phyloP scores from a whole-genome alignment of 2,113 vertebrate genomes.

The Colius striatus region DNA sequence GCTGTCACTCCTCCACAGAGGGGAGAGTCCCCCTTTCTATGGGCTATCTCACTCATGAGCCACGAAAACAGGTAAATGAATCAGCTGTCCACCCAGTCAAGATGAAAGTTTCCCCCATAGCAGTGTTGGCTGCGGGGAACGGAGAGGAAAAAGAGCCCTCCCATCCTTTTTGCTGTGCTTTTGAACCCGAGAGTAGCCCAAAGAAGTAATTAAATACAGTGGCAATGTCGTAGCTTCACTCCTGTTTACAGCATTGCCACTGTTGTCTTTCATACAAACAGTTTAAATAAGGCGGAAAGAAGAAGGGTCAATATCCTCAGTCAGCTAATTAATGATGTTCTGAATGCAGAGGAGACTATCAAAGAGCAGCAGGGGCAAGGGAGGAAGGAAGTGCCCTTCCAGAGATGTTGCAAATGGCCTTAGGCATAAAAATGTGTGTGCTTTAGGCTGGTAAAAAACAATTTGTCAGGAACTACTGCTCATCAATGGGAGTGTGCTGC shows the following conservation, averaged over 20 bases:
- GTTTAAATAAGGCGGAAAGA: neutral
- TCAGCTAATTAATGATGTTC: slow-evolving; percentile 21
- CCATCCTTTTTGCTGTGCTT: neutral
- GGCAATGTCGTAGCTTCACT: neutral
- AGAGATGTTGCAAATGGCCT: neutral
- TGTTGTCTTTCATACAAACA: neutral
- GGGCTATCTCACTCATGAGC: neutral
- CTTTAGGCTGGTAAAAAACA: neutral
- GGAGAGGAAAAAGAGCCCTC: neutral
- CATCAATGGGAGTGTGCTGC: neutral
- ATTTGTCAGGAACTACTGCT: neutral
- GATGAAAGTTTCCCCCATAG: neutral
- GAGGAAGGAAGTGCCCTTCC: slow-evolving; percentile 17
- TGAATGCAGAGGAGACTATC: neutral
- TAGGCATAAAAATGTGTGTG: neutral
- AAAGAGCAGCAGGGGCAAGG: neutral
- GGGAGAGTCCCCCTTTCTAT: neutral
- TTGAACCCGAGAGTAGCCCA: neutral
- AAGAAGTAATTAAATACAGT: neutral
- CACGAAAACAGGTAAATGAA: neutral
- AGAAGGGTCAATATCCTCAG: neutral
- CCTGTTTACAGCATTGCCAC: neutral
- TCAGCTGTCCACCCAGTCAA: fast-evolving
- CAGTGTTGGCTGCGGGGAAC: neutral
- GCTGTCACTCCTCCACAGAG: fast-evolving